These are phyloP conservation scores for Cyclura pinguis DNA, from an alignment of 2,797 vertebrate species.

Conservation along the genomic window DNA sequence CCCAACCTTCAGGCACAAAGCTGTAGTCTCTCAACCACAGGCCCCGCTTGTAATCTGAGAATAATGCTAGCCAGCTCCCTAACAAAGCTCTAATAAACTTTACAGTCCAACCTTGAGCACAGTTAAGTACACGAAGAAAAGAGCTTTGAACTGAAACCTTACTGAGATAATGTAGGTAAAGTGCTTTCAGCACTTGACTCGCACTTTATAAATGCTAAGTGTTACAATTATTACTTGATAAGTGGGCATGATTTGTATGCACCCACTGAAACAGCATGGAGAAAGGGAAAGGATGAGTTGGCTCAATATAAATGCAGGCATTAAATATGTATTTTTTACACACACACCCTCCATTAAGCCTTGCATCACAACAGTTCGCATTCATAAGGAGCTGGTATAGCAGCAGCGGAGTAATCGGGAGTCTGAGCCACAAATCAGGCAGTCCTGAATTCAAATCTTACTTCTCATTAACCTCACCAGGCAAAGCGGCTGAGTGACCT, in stretches of 20 bases:
- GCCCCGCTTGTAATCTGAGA: neutral
- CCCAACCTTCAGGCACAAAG: neutral
- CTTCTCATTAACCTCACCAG: neutral
- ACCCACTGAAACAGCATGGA: neutral
- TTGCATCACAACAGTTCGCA: neutral
- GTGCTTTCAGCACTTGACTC: neutral
- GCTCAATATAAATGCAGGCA: neutral
- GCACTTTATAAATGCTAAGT: slow-evolving; percentile 4
- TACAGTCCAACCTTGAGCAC: neutral
- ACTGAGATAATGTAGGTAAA: slow-evolving; percentile 6
- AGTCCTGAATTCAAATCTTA: neutral
- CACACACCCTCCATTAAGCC: neutral
- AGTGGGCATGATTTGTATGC: neutral
- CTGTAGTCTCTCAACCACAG: neutral
- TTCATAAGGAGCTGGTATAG: neutral
- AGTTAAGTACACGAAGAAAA: neutral
- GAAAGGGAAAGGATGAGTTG: neutral
- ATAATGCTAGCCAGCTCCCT: neutral
- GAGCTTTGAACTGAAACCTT: neutral
- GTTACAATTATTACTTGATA: neutral
- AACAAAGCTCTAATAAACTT: neutral
- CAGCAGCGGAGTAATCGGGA: neutral
- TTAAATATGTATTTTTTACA: too few relatives aligned
- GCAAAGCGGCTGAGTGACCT: neutral
- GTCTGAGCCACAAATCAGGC: neutral